Conservation (phyloP, 2,797 vertebrate genomes). For the Pagetopsis macropterus region DNA sequence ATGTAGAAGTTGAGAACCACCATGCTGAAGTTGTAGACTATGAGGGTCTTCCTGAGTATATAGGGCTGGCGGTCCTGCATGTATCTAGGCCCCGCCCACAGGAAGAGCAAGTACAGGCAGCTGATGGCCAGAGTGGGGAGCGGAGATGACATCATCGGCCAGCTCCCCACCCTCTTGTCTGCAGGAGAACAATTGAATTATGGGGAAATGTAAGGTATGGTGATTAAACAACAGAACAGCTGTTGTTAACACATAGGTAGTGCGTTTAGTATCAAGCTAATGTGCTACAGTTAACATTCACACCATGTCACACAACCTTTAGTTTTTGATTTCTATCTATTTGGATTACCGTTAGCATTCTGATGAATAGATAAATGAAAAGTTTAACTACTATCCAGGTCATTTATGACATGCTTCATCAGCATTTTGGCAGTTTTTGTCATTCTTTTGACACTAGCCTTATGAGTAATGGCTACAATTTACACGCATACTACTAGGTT, state of each 20-base stretch:
- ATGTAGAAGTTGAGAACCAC: slow-evolving; percentile 99
- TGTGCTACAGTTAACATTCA: neutral
- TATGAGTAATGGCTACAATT: neutral
- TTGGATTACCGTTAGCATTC: neutral
- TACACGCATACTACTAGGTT: too few relatives aligned
- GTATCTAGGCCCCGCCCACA: slow-evolving; percentile 96
- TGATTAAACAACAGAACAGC: neutral
- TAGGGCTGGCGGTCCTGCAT: slow-evolving; percentile 96
- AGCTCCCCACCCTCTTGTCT: slow-evolving; percentile 97
- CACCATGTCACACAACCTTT: neutral
- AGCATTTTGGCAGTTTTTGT: neutral
- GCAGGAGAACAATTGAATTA: neutral
- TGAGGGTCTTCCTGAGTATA: slow-evolving; percentile 92
- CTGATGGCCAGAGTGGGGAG: slow-evolving; percentile 93
- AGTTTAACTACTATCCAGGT: neutral
- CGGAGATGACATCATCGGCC: slow-evolving; percentile 96
- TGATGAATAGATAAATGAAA: neutral
- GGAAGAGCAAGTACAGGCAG: slow-evolving; percentile 93
- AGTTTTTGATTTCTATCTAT: too few relatives aligned
- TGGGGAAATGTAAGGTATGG: neutral
- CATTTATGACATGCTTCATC: neutral
- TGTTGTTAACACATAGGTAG: neutral
- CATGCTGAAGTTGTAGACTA: slow-evolving; percentile 99
- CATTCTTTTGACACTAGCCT: neutral
- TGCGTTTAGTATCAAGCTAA: neutral